Percentiles rank a stretch among this genome's conserved stretches.
These are phyloP conservation scores for Cosmia pyralina DNA, from an alignment of 2,888 invertebrate genomes.

Conservation along the genomic window DNA sequence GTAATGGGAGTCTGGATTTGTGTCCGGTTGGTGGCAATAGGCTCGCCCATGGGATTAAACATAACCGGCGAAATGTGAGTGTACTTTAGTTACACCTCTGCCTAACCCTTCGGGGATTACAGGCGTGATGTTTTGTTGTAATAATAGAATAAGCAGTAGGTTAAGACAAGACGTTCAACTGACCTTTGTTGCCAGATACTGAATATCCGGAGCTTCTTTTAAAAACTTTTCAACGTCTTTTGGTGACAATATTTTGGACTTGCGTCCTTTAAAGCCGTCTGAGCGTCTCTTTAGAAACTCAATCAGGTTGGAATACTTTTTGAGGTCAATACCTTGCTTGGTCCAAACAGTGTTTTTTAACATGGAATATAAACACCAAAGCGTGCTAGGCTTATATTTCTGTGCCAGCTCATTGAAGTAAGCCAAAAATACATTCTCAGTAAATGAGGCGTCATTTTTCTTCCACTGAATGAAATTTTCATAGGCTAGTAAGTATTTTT, in stretches of 20 bases:
- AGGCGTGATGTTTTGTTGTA: not conserved
- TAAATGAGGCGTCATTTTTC: slow-evolving; percentile 2
- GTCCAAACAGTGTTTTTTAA: slow-evolving; percentile 17
- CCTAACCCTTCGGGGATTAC: too few relatives aligned
- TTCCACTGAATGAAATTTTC: slow-evolving; percentile 22
- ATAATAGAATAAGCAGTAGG: not conserved
- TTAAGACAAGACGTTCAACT: not conserved
- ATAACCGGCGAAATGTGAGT: too few relatives aligned
- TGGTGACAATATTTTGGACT: slow-evolving; percentile 16
- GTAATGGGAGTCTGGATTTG: too few relatives aligned
- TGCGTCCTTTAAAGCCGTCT: not conserved
- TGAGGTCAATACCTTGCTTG: slow-evolving; percentile 18
- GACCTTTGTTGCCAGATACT: slow-evolving; percentile 27
- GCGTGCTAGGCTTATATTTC: slow-evolving; percentile 18
- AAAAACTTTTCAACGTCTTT: slow-evolving; percentile 24
- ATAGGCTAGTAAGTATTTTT: not conserved
- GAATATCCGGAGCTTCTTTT: slow-evolving; percentile 29
- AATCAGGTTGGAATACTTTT: slow-evolving; percentile 5
- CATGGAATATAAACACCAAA: slow-evolving; percentile 24
- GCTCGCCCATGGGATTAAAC: too few relatives aligned
- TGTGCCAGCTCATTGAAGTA: slow-evolving; percentile 14
- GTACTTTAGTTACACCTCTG: too few relatives aligned
- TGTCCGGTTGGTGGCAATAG: too few relatives aligned
- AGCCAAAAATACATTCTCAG: slow-evolving; percentile 10
- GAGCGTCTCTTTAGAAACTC: slow-evolving; percentile 7